These are phyloP conservation scores for Pipra filicauda DNA, from an alignment of 2,113 vertebrate species.

Conservation along the genomic window DNA sequence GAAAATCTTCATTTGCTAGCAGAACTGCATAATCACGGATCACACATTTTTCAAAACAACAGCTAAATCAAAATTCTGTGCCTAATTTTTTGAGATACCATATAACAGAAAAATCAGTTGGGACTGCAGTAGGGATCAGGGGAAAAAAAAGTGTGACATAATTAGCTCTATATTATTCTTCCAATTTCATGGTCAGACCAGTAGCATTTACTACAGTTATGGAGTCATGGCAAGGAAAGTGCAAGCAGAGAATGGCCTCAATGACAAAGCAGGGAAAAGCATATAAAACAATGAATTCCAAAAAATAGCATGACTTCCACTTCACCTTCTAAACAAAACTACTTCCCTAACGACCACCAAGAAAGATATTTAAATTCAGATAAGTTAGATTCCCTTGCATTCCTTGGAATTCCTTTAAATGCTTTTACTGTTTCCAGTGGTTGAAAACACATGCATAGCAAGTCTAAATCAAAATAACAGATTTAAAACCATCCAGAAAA, in stretches of 20 bases:
- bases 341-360: background rate
- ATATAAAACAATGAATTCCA: background rate
- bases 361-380: background rate
- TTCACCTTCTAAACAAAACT: background rate
- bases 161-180: background rate
- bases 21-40: background rate
- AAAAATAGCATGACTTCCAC: background rate
- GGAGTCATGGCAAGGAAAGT: background rate
- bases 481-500: background rate
- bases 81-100: background rate
- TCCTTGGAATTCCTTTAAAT: background rate
- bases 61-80: background rate
- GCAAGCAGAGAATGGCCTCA: background rate
- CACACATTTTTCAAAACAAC: background rate
- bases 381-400: background rate
- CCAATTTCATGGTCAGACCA: background rate
- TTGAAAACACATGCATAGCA: background rate
- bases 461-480: background rate
- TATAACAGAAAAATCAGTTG: background rate
- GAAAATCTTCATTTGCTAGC: background rate
- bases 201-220: background rate
- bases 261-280: background rate
- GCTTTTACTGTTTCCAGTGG: background rate
- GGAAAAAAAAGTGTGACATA: background rate
- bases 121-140: background rate